A percentile compares a stretch with the other conserved stretches of the same genome.
These are phyloP conservation scores for Mongoloraphidia duomilia DNA, from an alignment of 2,888 invertebrate species.

Conservation along the genomic window DNA sequence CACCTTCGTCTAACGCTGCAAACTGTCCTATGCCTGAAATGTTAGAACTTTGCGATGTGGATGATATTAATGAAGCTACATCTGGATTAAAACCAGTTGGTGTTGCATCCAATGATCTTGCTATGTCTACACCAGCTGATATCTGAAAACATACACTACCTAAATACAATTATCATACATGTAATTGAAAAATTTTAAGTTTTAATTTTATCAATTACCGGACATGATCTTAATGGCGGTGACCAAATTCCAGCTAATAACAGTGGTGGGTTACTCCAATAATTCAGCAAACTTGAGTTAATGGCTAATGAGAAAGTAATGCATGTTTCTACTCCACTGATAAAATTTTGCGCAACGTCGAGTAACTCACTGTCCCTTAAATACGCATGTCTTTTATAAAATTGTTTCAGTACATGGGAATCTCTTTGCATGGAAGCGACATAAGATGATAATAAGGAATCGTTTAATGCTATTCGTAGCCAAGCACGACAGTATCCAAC, in stretches of 20 bases:
- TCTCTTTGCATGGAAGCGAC: constrained; percentile 67
- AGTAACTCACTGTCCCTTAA: constrained; percentile 69
- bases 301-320: constrained; percentile 60
- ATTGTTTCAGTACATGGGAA: constrained; percentile 60
- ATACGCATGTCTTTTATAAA: constrained; percentile 69
- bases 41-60: constrained; percentile 29
- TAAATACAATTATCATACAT: constrained; percentile 3
- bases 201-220: constrained; percentile 29
- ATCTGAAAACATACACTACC: constrained; percentile 25
- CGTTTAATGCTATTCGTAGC: constrained; percentile 79
- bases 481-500: constrained; percentile 86
- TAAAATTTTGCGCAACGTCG: constrained; percentile 58
- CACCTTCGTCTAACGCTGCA: constrained; percentile 49
- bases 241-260: constrained; percentile 76
- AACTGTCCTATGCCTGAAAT: constrained; percentile 31
- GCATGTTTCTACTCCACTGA: constrained; percentile 62
- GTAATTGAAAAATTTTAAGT: neutral
- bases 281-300: constrained; percentile 77
- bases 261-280: constrained; percentile 75
- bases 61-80: constrained; percentile 26
- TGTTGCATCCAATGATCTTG: constrained; percentile 32
- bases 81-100: constrained; percentile 20
- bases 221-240: constrained; percentile 61
- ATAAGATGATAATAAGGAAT: constrained; percentile 76
- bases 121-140: constrained; percentile 66